Percentiles rank a stretch among this genome's conserved stretches.
phyloP scores from a whole-genome alignment of 2,888 invertebrate species.

The Lasioglossum lativentre region DNA sequence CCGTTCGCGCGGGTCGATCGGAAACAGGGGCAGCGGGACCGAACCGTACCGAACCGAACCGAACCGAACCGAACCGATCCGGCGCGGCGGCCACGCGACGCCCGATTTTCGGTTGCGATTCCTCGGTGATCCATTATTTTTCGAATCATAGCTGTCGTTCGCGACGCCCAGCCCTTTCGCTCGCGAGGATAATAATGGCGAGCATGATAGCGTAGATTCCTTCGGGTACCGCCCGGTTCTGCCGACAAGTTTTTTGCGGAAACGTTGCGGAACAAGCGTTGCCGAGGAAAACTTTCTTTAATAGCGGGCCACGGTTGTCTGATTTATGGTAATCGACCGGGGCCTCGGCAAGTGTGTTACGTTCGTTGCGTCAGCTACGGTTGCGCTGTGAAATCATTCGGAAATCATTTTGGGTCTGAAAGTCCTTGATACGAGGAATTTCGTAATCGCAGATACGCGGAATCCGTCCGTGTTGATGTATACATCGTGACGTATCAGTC shows the following conservation, averaged over 20 bases:
- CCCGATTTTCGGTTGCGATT: conserved; percentile 30
- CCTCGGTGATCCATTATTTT: conserved; percentile 40
- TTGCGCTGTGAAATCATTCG: background rate
- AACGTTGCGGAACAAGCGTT: background rate
- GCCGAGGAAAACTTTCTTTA: background rate
- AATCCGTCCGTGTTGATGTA: no score
- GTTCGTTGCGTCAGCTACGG: background rate
- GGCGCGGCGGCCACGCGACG: background rate
- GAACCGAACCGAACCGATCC: no score
- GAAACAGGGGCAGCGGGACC: conserved; percentile 45
- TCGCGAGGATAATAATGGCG: background rate
- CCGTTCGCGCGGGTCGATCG: conserved; percentile 58
- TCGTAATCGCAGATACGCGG: no score
- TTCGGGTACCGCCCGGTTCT: background rate
- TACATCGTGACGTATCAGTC: no score
- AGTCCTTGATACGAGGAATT: no score
- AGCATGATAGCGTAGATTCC: background rate
- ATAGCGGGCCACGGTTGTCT: background rate
- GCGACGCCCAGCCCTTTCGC: background rate
- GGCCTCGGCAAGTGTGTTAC: background rate
- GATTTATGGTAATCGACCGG: background rate
- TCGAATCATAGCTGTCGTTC: conserved; percentile 26
- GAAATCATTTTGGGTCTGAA: no score
- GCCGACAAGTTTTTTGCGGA: background rate
- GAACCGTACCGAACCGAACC: background rate